A percentile compares a stretch with the other conserved stretches of the same genome.
phyloP scores from a whole-genome alignment of 1,140 invertebrate species.

The Heliconius melpomene region DNA sequence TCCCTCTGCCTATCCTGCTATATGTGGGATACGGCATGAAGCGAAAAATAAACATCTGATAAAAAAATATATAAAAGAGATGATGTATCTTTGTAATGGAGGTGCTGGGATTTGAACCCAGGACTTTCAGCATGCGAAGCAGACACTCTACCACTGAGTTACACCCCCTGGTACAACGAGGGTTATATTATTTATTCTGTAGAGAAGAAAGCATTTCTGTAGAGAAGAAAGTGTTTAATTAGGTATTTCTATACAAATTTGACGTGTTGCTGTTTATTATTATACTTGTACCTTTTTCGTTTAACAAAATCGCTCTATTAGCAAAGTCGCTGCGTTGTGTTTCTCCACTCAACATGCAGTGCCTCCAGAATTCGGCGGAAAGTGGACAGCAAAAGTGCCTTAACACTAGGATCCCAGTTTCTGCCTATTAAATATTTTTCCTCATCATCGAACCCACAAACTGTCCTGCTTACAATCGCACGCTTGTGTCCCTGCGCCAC shows the following conservation, averaged over 20 bases:
- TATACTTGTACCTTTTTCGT: no score
- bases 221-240: no score
- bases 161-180: constrained; percentile 39
- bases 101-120: constrained; percentile 60
- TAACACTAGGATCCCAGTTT: neutral
- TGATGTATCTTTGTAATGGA: constrained; percentile 29
- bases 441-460: no score
- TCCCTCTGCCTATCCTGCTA: neutral
- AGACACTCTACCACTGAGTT: constrained; percentile 61
- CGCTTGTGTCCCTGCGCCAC: no score
- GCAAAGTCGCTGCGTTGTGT: neutral
- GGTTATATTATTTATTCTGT: no score
- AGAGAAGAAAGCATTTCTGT: no score
- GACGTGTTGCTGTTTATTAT: no score
- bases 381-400: neutral
- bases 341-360: neutral
- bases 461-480: no score
- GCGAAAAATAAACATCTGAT: neutral
- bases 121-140: constrained; percentile 62
- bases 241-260: no score
- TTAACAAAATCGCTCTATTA: no score
- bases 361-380: neutral
- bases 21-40: neutral
- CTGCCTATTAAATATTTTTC: neutral
- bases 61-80: neutral